Conservation (phyloP, 2,113 vertebrate genomes). For the Dipodomys stephensi region DNA sequence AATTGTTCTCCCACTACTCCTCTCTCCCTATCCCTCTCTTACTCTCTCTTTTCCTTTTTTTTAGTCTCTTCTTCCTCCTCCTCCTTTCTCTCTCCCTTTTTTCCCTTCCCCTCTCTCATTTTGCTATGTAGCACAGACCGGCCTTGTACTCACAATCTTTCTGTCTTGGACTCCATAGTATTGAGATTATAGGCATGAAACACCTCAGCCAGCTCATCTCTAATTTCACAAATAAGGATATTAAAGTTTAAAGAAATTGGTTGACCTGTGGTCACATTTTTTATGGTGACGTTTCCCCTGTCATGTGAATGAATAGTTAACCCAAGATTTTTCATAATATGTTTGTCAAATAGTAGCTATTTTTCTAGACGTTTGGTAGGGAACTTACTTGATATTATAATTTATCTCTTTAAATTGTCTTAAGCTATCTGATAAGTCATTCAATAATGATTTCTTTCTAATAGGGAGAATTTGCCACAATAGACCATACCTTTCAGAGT, state of each 20-base stretch:
- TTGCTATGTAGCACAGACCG: too few species aligned
- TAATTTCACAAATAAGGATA: slow-evolving; percentile 3
- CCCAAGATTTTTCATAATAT: neutral
- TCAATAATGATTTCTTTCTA: slow-evolving; percentile 69
- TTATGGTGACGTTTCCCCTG: neutral
- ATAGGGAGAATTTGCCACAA: slow-evolving; percentile 93
- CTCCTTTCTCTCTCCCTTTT: too few species aligned
- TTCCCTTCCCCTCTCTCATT: too few species aligned
- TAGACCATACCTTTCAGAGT: slow-evolving; percentile 88
- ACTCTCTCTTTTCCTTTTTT: neutral
- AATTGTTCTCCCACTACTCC: too few species aligned
- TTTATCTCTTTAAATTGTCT: neutral
- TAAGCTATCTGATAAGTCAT: neutral
- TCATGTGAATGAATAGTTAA: slow-evolving; percentile 25
- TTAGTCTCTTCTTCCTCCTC: neutral
- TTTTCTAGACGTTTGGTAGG: neutral
- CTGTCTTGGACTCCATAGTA: too few species aligned
- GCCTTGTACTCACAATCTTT: too few species aligned
- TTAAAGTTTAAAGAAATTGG: slow-evolving; percentile 5
- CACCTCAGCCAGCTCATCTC: too few species aligned
- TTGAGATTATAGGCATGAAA: too few species aligned
- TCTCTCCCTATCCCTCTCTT: too few species aligned
- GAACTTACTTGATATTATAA: neutral
- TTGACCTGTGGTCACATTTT: neutral
- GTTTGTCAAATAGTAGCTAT: neutral